Evolutionary conservation across 1,140 invertebrate genomes (phyloP), one percentile per base, ranked within the genome.

Genomic region (Branchinecta lindahli): DNA sequence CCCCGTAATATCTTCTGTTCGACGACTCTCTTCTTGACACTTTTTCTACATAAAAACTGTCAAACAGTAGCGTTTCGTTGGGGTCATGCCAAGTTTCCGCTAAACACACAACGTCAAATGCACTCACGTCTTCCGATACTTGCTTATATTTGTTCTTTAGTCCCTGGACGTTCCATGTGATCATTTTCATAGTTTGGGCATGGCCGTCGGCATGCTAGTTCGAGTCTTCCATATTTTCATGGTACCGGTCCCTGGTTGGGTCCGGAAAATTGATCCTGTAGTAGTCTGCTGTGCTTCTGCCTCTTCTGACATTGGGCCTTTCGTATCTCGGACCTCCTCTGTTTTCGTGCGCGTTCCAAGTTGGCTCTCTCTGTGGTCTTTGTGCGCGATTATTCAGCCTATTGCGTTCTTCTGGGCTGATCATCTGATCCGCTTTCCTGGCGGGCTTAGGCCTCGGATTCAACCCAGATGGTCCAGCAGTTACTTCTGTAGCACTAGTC

Each of bases 81-180:
- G 47, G 47, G 47, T 52, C 47, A 52, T 52, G 47, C 47, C 47
- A 52, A 52, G 47, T 52, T 52, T 52, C 47, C 47, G 47, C 47
- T 52, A 52, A 52, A 52, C 47, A 52, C 47, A 52, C 47, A 52
- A 52, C 47, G 47, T 52, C 47, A 52, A 52, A 52, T 52, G 47
- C 47, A 52, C 47, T 52, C 47, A 52, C 47, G 47, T 52, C 47
- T 52, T 52, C 47, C 47, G n/a, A 52, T 52, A 52, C 47, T 52
- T 52, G 47, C 47, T 52, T 52, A 52, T 52, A 52, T 52, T 52
- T 52, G 47, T 52, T 52, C 47, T 52, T 52, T 52, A 52, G 47
- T n/a, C n/a, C 47, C 47, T 52, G 47, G 47, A 52, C n/a, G 47
- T 52, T 52, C 47, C 47, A 52, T 52, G 47, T 52, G 47, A 52